phyloP scores from a whole-genome alignment of 2,113 vertebrate species.

The Salvator merianae region DNA sequence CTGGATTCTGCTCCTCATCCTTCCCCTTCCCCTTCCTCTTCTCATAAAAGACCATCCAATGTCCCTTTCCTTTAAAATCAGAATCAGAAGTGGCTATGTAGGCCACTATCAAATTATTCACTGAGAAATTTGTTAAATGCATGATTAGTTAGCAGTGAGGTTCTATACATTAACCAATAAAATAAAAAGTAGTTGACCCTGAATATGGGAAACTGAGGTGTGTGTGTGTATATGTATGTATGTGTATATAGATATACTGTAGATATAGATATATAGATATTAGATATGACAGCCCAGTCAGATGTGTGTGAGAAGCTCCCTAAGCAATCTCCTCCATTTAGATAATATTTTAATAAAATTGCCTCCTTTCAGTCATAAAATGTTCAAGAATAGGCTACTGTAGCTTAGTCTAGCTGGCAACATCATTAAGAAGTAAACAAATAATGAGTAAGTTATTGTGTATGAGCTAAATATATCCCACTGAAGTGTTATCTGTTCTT shows the following conservation, averaged over 20 bases:
- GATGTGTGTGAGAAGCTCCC: conserved; percentile 20
- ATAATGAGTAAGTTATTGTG: conserved; percentile 16
- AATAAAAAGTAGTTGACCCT: conserved; percentile 9
- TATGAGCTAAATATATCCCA: conserved; percentile 33
- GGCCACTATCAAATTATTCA: too few species aligned
- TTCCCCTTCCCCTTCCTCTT: background rate
- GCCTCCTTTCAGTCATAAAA: conserved; percentile 26
- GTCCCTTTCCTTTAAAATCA: conserved; percentile 31
- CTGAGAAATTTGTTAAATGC: conserved; percentile 24
- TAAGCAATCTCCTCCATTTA: conserved; percentile 4
- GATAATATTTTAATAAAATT: conserved; percentile 19
- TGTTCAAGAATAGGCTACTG: background rate
- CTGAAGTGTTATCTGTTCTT: background rate
- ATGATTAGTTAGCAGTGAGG: background rate
- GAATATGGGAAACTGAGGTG: conserved; percentile 31
- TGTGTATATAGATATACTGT: too few species aligned
- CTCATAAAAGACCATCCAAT: conserved; percentile 35
- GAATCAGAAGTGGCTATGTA: too few species aligned
- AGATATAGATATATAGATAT: background rate
- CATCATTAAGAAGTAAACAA: conserved; percentile 26
- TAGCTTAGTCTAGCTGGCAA: conserved; percentile 2
- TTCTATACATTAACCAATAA: conserved; percentile 19
- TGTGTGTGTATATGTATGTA: too few species aligned
- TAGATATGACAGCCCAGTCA: background rate
- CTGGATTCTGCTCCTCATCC: background rate